Evolutionary conservation across 2,888 invertebrate genomes (phyloP), one percentile per base, ranked within the genome.

Genomic region (Liodrosophila aerea): DNA sequence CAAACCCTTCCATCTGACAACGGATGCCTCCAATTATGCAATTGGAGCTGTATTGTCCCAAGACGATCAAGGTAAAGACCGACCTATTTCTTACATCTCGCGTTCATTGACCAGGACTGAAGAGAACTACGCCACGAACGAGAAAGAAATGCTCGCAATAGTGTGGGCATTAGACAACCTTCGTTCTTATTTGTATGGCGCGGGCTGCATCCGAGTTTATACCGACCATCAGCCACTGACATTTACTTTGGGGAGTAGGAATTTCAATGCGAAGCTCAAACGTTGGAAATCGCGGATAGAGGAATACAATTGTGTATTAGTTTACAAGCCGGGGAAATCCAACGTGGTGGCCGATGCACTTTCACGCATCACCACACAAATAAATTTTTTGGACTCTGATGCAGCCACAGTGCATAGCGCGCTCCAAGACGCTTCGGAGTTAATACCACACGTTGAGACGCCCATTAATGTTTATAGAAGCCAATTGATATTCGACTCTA

Each of bases 1-100:
- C 0, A 59, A 41, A 12, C 43, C 54, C 12, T 64, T 60, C 7
- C 39, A 44, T 1, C n/a, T 54, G 8, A 64, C 43, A 27, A 54
- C 43, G 0, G 47, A 51, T 13, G 57, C 44, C 0, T 52, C 39
- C 1, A 52, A 62, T 5, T 39, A 30, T 5, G 47, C 22, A 1
- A 39, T 49, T 7, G 53, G 44, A 3, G 39, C 57, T n/a, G 52
- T 52, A 7, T 8, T 63, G n/a, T n/a, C n/a, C n/a, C n/a, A n/a
- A 1, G 15, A 44, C 4, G 52, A 63, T 15, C 9, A 45, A 0
- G 12, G 36, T 1, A 43, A 9, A n/a, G n/a, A n/a, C n/a, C n/a
- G n/a, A 33, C 37, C 39, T 3, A 57, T 57, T 5, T 52, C 37
- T 1, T 57, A 51, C 8, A 46, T 49, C n/a, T 50, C 50, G 1